Evolutionary conservation across 2,888 invertebrate species (phyloP).

Genomic region (Marronus borbonicus): DNA sequence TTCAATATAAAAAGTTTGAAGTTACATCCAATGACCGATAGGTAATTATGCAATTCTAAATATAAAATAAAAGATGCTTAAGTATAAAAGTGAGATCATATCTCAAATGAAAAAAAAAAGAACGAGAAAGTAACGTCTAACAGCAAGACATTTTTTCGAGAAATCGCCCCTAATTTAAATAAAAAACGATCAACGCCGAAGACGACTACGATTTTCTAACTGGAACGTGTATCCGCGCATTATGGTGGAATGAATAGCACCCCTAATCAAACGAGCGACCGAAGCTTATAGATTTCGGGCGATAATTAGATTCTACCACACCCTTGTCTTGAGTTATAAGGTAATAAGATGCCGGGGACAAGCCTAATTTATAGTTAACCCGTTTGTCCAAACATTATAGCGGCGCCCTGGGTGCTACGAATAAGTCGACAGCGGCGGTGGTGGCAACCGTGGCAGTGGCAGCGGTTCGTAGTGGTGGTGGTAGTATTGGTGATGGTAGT

Average conservation of each 20-base stretch:
- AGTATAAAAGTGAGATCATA: too few relatives aligned
- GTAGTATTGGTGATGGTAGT: too few relatives aligned
- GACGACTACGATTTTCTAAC: neutral
- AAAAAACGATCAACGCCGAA: neutral
- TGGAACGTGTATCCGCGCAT: neutral
- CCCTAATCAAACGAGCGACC: slow-evolving; percentile 57
- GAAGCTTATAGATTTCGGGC: slow-evolving; percentile 66
- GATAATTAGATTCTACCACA: slow-evolving; percentile 71
- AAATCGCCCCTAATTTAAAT: slow-evolving; percentile 17
- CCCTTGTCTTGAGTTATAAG: slow-evolving; percentile 71
- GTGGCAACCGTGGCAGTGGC: neutral
- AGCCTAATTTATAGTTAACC: slow-evolving; percentile 69
- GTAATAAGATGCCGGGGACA: slow-evolving; percentile 69
- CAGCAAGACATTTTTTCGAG: neutral
- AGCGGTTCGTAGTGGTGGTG: neutral
- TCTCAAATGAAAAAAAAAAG: neutral
- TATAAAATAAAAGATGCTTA: too few relatives aligned
- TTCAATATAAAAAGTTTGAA: too few relatives aligned
- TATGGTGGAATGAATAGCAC: slow-evolving; percentile 56
- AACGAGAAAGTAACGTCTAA: neutral
- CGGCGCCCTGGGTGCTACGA: slow-evolving; percentile 45
- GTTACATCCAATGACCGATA: too few relatives aligned
- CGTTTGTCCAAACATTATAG: slow-evolving; percentile 59
- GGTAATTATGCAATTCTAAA: too few relatives aligned
- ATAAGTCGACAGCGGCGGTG: neutral